A percentile compares a stretch with the other conserved stretches of the same genome.
Evolutionary conservation across 2,888 invertebrate species (phyloP).

Genomic region (Platycheirus rosarum): DNA sequence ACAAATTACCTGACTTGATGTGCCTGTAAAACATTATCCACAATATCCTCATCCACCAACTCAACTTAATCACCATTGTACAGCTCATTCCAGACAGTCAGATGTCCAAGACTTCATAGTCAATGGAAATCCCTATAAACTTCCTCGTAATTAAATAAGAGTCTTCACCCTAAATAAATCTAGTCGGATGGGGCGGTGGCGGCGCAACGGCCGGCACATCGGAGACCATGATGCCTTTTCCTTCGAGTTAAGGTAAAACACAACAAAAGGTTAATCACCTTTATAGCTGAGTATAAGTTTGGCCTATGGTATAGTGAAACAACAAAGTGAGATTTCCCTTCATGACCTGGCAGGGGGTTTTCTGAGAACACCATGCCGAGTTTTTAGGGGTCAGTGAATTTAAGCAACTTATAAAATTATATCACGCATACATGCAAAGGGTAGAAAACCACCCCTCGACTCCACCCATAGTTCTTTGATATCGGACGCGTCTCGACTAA

Average conservation of each 20-base stretch:
- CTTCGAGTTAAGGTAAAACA: slow-evolving; percentile 43
- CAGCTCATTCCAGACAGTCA: slow-evolving; percentile 8
- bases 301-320: too few relatives aligned
- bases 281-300: slow-evolving; percentile 21
- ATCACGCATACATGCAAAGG: slow-evolving; percentile 47
- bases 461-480: slow-evolving; percentile 1
- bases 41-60: background rate
- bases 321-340: slow-evolving; percentile 32
- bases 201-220: background rate
- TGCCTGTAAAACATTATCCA: background rate
- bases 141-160: slow-evolving; percentile 67
- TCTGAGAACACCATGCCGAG: background rate
- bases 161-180: slow-evolving; percentile 61
- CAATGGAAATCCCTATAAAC: slow-evolving; percentile 32
- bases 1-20: background rate
- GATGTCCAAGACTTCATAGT: slow-evolving; percentile 39
- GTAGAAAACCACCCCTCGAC: slow-evolving; percentile 21
- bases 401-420: slow-evolving; percentile 55
- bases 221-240: too few relatives aligned
- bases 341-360: slow-evolving; percentile 23
- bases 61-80: slow-evolving; percentile 28
- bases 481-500: slow-evolving; percentile 34
- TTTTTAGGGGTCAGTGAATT: slow-evolving; percentile 6
- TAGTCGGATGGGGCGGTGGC: background rate
- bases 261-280: slow-evolving; percentile 68